phyloP scores from a whole-genome alignment of 2,113 vertebrate genomes.

The Tor tambroides region DNA sequence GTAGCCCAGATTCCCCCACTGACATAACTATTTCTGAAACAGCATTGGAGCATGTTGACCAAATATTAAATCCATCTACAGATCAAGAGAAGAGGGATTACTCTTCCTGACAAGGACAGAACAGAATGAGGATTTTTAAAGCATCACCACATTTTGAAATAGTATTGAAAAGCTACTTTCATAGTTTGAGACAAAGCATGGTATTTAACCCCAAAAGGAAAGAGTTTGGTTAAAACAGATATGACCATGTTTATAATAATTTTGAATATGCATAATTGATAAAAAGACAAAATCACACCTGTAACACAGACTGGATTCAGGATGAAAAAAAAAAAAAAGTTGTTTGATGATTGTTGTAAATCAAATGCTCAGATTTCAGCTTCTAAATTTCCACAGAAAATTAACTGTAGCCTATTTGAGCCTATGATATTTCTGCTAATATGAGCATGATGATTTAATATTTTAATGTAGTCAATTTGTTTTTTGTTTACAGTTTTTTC shows the following conservation, averaged over 20 bases:
- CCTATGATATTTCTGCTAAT: background rate
- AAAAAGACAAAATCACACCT: background rate
- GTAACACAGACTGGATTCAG: background rate
- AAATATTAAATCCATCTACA: slow-evolving; percentile 59
- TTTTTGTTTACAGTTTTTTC: background rate
- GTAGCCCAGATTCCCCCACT: slow-evolving; percentile 65
- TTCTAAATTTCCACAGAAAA: background rate
- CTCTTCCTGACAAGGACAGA: slow-evolving; percentile 34
- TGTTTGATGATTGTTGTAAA: background rate
- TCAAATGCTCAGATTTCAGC: background rate
- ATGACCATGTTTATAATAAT: background rate
- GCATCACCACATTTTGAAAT: background rate
- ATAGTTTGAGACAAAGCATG: background rate
- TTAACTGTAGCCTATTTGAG: no score
- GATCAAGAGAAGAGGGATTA: slow-evolving; percentile 68
- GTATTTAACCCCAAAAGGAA: background rate
- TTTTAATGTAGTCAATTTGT: no score
- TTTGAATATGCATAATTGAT: background rate
- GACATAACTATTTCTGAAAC: slow-evolving; percentile 68
- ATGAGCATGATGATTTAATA: background rate
- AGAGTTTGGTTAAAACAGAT: background rate
- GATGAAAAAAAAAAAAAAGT: background rate
- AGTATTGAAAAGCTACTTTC: background rate
- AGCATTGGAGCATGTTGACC: slow-evolving; percentile 59
- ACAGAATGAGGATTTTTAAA: background rate